phyloP scores from a whole-genome alignment of 2,797 vertebrate species.

The Smutsia gigantea region DNA sequence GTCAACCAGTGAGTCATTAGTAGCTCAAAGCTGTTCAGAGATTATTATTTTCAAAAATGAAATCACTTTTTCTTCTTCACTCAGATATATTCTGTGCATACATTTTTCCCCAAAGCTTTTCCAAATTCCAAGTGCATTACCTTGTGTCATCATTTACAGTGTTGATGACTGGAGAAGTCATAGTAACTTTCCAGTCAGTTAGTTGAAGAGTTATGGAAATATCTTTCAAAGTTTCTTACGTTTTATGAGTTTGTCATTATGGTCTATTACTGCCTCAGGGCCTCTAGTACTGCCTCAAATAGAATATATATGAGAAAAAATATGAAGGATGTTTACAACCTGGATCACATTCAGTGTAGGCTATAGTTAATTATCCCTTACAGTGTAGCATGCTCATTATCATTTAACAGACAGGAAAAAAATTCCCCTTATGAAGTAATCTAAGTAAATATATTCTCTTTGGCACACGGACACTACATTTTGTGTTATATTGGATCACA shows the following conservation, averaged over 20 bases:
- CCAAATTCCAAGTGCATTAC: slow-evolving; percentile 25
- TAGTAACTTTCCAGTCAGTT: background rate
- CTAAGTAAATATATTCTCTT: slow-evolving; percentile 36
- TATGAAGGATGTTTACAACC: slow-evolving; percentile 8
- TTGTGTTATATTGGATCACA: slow-evolving; percentile 55
- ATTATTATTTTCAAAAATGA: slow-evolving; percentile 40
- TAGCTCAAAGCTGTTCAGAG: slow-evolving; percentile 50
- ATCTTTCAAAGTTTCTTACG: background rate
- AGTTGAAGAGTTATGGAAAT: slow-evolving; percentile 47
- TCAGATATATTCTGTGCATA: slow-evolving; percentile 21
- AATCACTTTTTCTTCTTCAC: slow-evolving; percentile 1
- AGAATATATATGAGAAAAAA: slow-evolving; percentile 63
- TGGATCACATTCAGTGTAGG: background rate
- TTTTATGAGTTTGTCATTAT: slow-evolving; percentile 43
- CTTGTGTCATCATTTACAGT: slow-evolving; percentile 38
- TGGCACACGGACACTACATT: slow-evolving; percentile 22
- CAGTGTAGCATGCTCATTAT: slow-evolving; percentile 37
- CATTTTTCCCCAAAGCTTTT: slow-evolving; percentile 55
- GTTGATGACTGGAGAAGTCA: slow-evolving; percentile 31
- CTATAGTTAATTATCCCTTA: slow-evolving; percentile 54
- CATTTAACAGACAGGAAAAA: slow-evolving; percentile 61
- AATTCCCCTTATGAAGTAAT: background rate
- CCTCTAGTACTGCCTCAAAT: background rate
- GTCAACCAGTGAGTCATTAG: slow-evolving; percentile 49
- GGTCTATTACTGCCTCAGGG: background rate